Base-by-base conservation (phyloP, 2,797 vertebrate species). In the Alca torda region DNA sequence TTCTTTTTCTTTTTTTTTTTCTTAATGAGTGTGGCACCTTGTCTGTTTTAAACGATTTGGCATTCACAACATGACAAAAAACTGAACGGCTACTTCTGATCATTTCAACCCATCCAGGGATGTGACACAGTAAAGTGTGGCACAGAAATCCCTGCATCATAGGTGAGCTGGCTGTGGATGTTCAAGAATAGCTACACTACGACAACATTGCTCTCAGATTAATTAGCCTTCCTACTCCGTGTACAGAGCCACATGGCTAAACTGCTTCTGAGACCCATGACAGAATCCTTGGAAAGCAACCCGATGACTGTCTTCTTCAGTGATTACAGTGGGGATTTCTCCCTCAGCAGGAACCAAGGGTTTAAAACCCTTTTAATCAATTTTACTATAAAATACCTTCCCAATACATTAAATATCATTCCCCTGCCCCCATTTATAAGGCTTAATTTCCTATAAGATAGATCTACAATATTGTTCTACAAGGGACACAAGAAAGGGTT, bases 281-380 rank as follows among this genome's bases (percentile, higher is more conserved):
- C 53, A 37, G 69, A 88, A 74, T 88, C 93, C 80, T 91, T 93
- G 59, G 90, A 93, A 95, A 90, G 88, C 70, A 96, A 96, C 77
- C 84, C 82, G 80, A 90, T 75, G 83, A 79, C 33, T 87, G 74
- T 35, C 77, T 90, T 86, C 83, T 76, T 93, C 67, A 89, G 77
- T 92, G 90, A 94, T 93, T 94, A 89, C 77, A 94, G 61, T n/a
- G 84, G 93, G 88, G 95, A 95, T 73, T 96, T 93, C 59, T 93
- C 65, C 67, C 74, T 86, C 85, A 95, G 90, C 77, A 95, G 80
- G 83, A 95, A 82, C 20, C 31, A 78, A 90, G 89, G 30, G 53
- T 70, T 84, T 93, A 91, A 95, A 96, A 86, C 26, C 30, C 67
- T 92, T 92, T 90, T 89, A 92, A 97, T 94, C 83, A 95, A 94